Conservation (phyloP, 1,140 invertebrate species). For the Drosophila paulistorum region DNA sequence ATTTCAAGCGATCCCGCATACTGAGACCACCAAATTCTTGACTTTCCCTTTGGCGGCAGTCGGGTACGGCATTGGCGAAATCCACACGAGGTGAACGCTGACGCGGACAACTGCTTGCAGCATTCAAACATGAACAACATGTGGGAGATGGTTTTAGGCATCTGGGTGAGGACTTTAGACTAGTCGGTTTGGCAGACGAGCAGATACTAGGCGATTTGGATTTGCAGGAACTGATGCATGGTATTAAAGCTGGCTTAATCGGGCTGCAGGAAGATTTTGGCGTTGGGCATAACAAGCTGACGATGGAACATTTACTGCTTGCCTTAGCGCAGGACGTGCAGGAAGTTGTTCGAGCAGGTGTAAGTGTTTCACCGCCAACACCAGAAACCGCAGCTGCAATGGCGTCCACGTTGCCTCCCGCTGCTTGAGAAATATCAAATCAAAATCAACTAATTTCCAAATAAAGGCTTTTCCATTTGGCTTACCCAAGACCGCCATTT, state of each 20-base stretch:
- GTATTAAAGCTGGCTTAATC: not conserved
- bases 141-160: not conserved
- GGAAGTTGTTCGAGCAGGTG: not conserved
- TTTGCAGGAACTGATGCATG: constrained; percentile 14
- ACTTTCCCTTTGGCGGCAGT: not conserved
- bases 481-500: not conserved
- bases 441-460: not conserved
- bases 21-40: not conserved
- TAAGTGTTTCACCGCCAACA: not conserved
- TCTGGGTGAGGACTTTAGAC: constrained; percentile 8
- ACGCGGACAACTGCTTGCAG: constrained; percentile 14
- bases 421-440: not conserved
- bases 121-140: constrained; percentile 1
- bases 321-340: not conserved
- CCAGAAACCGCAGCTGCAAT: not conserved
- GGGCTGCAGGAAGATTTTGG: not conserved
- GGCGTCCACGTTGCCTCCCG: not conserved
- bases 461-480: not conserved
- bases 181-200: constrained; percentile 12
- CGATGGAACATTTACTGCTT: not conserved
- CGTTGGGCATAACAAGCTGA: not conserved
- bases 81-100: constrained; percentile 48
- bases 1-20: constrained; percentile 15
- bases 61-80: constrained; percentile 50
- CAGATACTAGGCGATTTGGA: not conserved